These are phyloP conservation scores for Dasypogon diadema DNA, from an alignment of 2,888 invertebrate species.

Conservation along the genomic window DNA sequence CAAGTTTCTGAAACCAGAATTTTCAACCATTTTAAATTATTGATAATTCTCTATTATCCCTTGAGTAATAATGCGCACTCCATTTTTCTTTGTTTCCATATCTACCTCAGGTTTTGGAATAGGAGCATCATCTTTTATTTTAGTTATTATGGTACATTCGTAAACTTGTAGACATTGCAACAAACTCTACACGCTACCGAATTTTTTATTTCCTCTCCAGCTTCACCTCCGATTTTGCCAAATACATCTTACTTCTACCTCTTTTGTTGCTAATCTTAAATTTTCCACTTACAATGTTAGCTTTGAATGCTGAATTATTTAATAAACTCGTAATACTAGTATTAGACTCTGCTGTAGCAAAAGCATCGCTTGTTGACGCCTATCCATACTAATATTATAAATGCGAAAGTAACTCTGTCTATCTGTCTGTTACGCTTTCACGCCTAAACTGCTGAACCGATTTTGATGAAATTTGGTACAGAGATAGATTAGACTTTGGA, in stretches of 20 bases:
- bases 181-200: conserved; percentile 50
- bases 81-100: conserved; percentile 53
- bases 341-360: neutral
- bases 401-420: no score
- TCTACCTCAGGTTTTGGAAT: conserved; percentile 42
- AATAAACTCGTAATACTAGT: neutral
- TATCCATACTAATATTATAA: no score
- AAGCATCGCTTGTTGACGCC: neutral
- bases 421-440: no score
- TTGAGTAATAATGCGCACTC: conserved; percentile 51
- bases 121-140: conserved; percentile 12
- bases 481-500: no score
- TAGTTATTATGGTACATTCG: conserved; percentile 51
- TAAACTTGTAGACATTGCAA: conserved; percentile 49
- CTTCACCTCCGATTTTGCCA: no score
- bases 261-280: conserved; percentile 3
- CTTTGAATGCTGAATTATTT: conserved; percentile 8
- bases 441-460: no score
- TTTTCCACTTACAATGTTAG: conserved; percentile 24
- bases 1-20: conserved; percentile 53
- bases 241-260: conserved; percentile 40
- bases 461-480: no score
- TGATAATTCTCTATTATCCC: conserved; percentile 54
- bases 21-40: no score
- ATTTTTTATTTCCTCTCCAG: conserved; percentile 39